These are phyloP conservation scores for Ascaphus truei DNA, from an alignment of 2,113 vertebrate species.

Conservation along the genomic window DNA sequence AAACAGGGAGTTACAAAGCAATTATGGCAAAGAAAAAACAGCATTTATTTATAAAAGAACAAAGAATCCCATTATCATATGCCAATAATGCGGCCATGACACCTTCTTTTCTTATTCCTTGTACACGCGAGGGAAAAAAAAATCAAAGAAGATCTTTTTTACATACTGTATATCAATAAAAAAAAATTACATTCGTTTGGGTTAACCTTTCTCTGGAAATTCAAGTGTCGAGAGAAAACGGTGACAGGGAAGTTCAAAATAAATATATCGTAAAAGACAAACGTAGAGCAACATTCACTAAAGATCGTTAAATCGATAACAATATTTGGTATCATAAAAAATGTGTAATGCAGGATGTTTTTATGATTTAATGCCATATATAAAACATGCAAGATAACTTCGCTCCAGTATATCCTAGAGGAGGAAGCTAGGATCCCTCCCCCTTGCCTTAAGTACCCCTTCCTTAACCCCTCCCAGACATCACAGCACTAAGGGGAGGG, in stretches of 20 bases:
- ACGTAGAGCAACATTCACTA: too few species aligned
- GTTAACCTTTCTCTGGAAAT: conserved; percentile 11
- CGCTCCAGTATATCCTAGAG: too few species aligned
- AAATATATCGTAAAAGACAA: not conserved
- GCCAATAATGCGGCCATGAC: not conserved
- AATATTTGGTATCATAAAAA: too few species aligned
- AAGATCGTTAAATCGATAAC: too few species aligned
- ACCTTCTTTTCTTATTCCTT: not conserved
- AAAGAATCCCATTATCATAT: not conserved
- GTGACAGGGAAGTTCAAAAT: not conserved
- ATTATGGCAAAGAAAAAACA: not conserved
- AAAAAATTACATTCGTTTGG: conserved; percentile 4
- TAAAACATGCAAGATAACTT: too few species aligned
- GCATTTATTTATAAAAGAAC: not conserved
- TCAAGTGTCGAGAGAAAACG: not conserved
- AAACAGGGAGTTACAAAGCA: not conserved
- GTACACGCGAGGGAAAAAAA: not conserved
- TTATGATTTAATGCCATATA: too few species aligned
- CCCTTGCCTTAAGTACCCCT: too few species aligned
- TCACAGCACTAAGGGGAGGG: too few species aligned
- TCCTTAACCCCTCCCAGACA: too few species aligned
- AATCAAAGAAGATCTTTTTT: not conserved
- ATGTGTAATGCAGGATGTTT: too few species aligned
- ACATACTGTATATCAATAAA: not conserved
- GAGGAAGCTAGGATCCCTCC: too few species aligned